Evolutionary conservation across 1,140 invertebrate genomes (phyloP), one percentile per base, ranked within the genome.

Genomic region (Archivesica marissinica): DNA sequence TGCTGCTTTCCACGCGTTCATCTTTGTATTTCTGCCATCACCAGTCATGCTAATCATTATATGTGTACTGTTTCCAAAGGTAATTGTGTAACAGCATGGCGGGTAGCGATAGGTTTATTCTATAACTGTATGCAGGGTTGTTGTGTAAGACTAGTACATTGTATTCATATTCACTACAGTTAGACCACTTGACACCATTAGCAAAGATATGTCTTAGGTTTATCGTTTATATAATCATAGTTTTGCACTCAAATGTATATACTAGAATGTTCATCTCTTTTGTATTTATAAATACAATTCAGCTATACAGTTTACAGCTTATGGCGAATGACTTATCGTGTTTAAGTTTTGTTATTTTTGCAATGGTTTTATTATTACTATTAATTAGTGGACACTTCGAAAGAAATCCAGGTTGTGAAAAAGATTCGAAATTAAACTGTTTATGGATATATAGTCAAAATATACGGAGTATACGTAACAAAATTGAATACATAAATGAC

Each of bases 401-500:
- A 70, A 41, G 56, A 41, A 70, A 70, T 70, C 66, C 66, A 20
- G 66, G 66, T 6, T 38, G 35, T 39, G 11, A 39, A 7, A 41
- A 6, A 25, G 66, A 70, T 17, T 70, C 66, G 2, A 3, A 20
- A 3, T n/a, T 23, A 54, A 54, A 54, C 50, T 64, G 61, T 38
- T 41, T 39, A 9, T 70, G 35, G 2, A 70, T 70, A 38, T 70
- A 9, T 30, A 25, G 33, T 44, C 66, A 70, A 70, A 70, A 70
- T 25, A 70, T 70, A n/a, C 20, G 35, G 41, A 70, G 66, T 41
- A 38, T 70, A 6, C 66, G 66, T 13, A 41, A 39, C 23, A 70
- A 70, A n/a, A 38, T 70, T 13, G 66, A 70, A 25, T 70, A 41
- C 28, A 70, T 70, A 39, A 70, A 70, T 25, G 66, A 70, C n/a